phyloP scores from a whole-genome alignment of 2,797 vertebrate species.

The Poeciliopsis infans region DNA sequence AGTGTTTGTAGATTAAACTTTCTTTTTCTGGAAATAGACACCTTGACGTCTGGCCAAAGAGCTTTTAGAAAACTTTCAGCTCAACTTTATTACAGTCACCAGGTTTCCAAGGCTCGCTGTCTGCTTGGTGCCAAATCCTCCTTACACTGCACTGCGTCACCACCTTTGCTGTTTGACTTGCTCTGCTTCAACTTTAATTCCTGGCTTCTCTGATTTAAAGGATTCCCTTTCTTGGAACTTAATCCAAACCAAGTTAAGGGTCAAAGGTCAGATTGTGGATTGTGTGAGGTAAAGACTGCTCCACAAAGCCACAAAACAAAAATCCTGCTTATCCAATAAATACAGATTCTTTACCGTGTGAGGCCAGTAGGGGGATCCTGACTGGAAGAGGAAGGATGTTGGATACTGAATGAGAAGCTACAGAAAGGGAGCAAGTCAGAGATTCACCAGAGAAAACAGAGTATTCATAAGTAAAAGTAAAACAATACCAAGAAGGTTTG shows the following conservation, averaged over 20 bases:
- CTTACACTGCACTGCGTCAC: constrained; percentile 37
- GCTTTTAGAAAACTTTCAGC: constrained; percentile 23
- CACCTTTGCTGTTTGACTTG: constrained; percentile 9
- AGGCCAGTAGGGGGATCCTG: constrained; percentile 40
- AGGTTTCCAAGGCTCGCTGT: constrained; percentile 45
- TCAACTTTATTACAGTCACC: constrained; percentile 23
- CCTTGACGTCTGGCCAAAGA: constrained; percentile 13
- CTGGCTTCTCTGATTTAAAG: constrained; percentile 23
- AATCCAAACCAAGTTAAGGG: constrained; percentile 30
- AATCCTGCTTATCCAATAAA: constrained; percentile 61
- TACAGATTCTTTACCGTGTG: constrained; percentile 37
- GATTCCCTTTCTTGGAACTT: constrained; percentile 38
- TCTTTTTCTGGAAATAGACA: constrained; percentile 27
- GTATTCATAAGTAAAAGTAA: not conserved
- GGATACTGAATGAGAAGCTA: not conserved
- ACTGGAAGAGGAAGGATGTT: constrained; percentile 29
- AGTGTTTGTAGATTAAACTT: constrained; percentile 32
- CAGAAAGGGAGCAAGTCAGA: not conserved
- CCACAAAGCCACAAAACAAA: constrained; percentile 6
- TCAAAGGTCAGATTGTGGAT: constrained; percentile 45
- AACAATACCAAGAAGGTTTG: not conserved
- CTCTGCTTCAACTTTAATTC: constrained; percentile 40
- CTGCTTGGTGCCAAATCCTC: constrained; percentile 62
- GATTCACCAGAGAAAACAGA: not conserved
- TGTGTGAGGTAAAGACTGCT: constrained; percentile 20